Evolutionary conservation across 2,113 vertebrate genomes (phyloP).

Genomic region (Epinephelus cyanopodus): DNA sequence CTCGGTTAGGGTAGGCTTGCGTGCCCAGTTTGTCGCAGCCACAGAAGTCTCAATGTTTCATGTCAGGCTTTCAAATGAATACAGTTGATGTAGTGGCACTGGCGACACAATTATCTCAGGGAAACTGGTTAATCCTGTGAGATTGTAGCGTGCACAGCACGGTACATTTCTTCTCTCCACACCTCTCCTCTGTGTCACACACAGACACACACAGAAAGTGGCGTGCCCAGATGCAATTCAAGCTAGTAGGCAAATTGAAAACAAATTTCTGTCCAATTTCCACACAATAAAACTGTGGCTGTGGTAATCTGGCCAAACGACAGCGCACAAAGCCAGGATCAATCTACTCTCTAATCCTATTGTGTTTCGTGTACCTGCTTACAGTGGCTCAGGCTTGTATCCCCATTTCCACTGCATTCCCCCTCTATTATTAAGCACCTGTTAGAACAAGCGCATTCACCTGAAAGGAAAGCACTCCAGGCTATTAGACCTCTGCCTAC

Average conservation of each 20-base stretch:
- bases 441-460: constrained; percentile 76
- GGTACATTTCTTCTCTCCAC: constrained; percentile 21
- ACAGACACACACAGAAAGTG: constrained; percentile 29
- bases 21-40: neutral
- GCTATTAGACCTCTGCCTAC: constrained; percentile 63
- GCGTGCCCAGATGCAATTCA: constrained; percentile 62
- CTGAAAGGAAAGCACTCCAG: constrained; percentile 72
- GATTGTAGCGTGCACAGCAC: constrained; percentile 40
- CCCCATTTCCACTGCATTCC: constrained; percentile 63
- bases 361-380: constrained; percentile 78
- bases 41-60: constrained; percentile 29
- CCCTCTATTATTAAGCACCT: constrained; percentile 77
- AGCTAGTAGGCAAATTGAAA: constrained; percentile 71
- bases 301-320: constrained; percentile 76
- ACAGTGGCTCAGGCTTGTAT: constrained; percentile 70
- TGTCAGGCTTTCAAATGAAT: constrained; percentile 41
- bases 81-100: constrained; percentile 48
- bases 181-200: constrained; percentile 30
- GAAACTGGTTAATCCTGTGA: constrained; percentile 64
- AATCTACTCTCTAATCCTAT: constrained; percentile 75
- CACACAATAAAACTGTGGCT: constrained; percentile 69
- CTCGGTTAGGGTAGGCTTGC: constrained; percentile 1
- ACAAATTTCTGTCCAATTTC: constrained; percentile 78
- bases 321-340: constrained; percentile 77
- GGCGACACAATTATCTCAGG: constrained; percentile 35